Percentiles rank a stretch among this genome's conserved stretches.
phyloP scores from a whole-genome alignment of 64 coral and sea anemone genomes.

The Pocillopora damicornis region DNA sequence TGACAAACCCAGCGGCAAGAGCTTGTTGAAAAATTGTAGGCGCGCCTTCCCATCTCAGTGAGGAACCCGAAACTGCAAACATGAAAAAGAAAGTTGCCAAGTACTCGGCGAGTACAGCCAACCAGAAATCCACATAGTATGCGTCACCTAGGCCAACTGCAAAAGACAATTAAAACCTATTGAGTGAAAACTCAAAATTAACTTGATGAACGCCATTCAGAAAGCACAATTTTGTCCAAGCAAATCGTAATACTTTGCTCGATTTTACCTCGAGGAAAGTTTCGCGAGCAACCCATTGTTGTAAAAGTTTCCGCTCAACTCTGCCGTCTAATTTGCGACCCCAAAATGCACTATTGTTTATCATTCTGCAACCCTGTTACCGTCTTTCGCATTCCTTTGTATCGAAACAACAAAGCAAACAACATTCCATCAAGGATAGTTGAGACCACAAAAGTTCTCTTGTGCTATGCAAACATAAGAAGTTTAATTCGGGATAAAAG shows the following conservation, averaged over 20 bases:
- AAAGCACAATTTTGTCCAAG: neutral
- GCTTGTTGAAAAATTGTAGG: constrained; percentile 68
- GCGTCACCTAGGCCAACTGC: constrained; percentile 62
- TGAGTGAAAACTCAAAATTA: no score
- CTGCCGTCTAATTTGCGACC: neutral
- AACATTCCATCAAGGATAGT: constrained; percentile 18
- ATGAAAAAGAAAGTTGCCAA: constrained; percentile 69
- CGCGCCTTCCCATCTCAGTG: constrained; percentile 72
- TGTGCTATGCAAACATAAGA: neutral
- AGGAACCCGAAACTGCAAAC: constrained; percentile 68
- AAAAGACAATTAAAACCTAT: neutral
- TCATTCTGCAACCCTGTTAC: neutral
- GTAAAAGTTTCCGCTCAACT: neutral
- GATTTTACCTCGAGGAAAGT: neutral
- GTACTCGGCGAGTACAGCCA: constrained; percentile 77
- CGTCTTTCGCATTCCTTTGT: constrained; percentile 8
- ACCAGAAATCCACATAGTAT: constrained; percentile 68
- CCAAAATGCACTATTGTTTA: neutral
- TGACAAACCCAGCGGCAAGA: constrained; percentile 66
- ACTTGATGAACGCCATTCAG: no score
- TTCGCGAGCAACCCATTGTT: neutral
- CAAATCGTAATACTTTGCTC: neutral
- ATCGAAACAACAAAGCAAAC: constrained; percentile 3
- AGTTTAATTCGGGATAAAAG: neutral
- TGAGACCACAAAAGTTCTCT: neutral